phyloP scores from a whole-genome alignment of 2,888 invertebrate species.

The Salpingus planirostris region DNA sequence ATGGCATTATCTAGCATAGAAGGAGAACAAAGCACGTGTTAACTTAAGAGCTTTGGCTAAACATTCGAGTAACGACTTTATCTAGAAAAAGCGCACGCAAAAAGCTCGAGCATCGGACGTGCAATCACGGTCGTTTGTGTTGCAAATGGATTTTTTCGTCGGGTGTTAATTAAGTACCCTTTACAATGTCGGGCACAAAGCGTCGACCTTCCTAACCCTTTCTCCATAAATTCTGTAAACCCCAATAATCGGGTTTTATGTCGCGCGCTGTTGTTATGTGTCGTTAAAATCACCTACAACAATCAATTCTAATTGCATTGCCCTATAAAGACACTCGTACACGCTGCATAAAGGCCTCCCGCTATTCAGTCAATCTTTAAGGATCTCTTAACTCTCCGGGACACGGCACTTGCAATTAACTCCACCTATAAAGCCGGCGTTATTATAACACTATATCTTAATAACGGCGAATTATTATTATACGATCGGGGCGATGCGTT shows the following conservation, averaged over 20 bases:
- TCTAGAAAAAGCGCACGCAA: slow-evolving; percentile 7
- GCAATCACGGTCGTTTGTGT: slow-evolving; percentile 16
- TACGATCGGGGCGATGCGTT: no score
- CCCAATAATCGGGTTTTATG: slow-evolving; percentile 38
- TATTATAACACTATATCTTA: slow-evolving; percentile 28
- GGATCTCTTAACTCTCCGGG: slow-evolving; percentile 34
- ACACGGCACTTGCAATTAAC: slow-evolving; percentile 34
- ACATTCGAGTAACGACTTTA: slow-evolving; percentile 14
- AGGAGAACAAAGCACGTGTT: slow-evolving; percentile 6
- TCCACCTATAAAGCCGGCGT: slow-evolving; percentile 31
- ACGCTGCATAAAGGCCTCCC: slow-evolving; percentile 34
- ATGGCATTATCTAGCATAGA: slow-evolving; percentile 3
- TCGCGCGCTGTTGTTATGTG: slow-evolving; percentile 34
- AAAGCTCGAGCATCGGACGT: slow-evolving; percentile 5
- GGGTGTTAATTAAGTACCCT: slow-evolving; percentile 22
- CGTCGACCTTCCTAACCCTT: slow-evolving; percentile 26
- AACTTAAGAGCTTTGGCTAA: slow-evolving; percentile 11
- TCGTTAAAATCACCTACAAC: slow-evolving; percentile 41
- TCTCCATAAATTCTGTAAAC: slow-evolving; percentile 32
- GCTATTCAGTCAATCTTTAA: slow-evolving; percentile 34
- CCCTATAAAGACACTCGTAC: slow-evolving; percentile 36
- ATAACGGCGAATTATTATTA: slow-evolving; percentile 25
- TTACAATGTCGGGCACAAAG: slow-evolving; percentile 17
- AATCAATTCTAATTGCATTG: slow-evolving; percentile 41
- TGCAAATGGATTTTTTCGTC: slow-evolving; percentile 18